phyloP scores from a whole-genome alignment of 1,140 invertebrate genomes.

The Fopius arisanus region DNA sequence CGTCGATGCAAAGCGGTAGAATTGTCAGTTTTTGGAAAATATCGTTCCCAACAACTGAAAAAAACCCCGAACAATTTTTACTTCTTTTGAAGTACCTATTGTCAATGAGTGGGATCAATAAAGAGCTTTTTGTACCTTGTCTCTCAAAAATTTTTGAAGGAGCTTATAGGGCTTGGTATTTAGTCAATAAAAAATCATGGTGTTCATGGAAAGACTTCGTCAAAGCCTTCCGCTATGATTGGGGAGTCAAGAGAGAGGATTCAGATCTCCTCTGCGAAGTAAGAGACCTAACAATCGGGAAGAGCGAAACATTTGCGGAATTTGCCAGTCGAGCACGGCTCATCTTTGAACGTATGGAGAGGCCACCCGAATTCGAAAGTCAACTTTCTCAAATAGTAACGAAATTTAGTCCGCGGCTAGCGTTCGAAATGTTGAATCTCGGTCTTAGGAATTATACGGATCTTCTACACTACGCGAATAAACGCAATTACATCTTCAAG shows the following conservation, averaged over 20 bases:
- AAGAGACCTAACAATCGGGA: conserved; percentile 16
- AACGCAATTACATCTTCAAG: conserved; percentile 11
- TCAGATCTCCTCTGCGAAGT: conserved; percentile 13
- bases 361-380: conserved; percentile 16
- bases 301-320: conserved; percentile 23
- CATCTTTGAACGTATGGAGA: conserved; percentile 28
- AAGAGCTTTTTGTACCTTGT: conserved; percentile 26
- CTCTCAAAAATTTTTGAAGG: conserved; percentile 26
- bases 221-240: conserved; percentile 8
- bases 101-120: no score
- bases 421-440: conserved; percentile 17
- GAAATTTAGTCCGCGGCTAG: conserved; percentile 24
- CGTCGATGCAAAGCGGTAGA: background rate
- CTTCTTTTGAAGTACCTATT: conserved; percentile 20
- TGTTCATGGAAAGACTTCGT: conserved; percentile 25
- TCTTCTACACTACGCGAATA: conserved; percentile 14
- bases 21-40: conserved; percentile 15
- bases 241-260: conserved; percentile 19
- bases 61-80: conserved; percentile 28
- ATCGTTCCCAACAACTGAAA: conserved; percentile 22
- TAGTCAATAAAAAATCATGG: conserved; percentile 18
- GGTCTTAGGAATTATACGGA: conserved; percentile 16
- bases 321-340: conserved; percentile 22
- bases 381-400: conserved; percentile 25
- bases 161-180: conserved; percentile 20